phyloP scores from a whole-genome alignment of 2,113 vertebrate species.

The Phalacrocorax aristotelis region DNA sequence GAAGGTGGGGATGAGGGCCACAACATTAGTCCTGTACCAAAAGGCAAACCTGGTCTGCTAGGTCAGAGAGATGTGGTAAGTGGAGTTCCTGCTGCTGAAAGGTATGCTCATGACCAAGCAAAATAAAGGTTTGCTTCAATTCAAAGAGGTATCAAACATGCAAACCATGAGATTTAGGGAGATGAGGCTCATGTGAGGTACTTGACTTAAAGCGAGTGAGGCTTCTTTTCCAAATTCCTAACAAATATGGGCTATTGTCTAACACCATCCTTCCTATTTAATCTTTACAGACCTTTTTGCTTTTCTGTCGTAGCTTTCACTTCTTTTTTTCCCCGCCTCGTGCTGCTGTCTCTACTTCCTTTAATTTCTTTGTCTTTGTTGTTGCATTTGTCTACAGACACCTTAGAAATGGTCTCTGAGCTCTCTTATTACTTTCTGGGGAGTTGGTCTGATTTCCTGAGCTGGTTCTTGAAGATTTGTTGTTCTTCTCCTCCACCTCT shows the following conservation, averaged over 20 bases:
- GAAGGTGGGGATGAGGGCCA: background rate
- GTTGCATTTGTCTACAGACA: background rate
- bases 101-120: background rate
- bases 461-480: background rate
- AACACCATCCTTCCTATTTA: background rate
- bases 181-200: background rate
- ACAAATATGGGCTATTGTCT: background rate
- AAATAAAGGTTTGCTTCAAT: background rate
- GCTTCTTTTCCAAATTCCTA: background rate
- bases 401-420: background rate
- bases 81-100: background rate
- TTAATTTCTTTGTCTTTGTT: slow-evolving; percentile 14
- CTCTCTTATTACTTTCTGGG: slow-evolving; percentile 8
- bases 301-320: background rate
- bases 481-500: background rate
- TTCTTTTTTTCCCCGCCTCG: background rate
- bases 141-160: background rate
- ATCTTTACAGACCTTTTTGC: background rate
- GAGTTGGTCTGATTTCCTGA: background rate
- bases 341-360: background rate
- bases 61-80: background rate
- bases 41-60: background rate
- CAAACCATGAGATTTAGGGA: background rate
- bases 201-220: background rate
- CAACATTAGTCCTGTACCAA: background rate